Evolutionary conservation across 1,140 invertebrate species (phyloP).

Genomic region (Plodia interpunctella): DNA sequence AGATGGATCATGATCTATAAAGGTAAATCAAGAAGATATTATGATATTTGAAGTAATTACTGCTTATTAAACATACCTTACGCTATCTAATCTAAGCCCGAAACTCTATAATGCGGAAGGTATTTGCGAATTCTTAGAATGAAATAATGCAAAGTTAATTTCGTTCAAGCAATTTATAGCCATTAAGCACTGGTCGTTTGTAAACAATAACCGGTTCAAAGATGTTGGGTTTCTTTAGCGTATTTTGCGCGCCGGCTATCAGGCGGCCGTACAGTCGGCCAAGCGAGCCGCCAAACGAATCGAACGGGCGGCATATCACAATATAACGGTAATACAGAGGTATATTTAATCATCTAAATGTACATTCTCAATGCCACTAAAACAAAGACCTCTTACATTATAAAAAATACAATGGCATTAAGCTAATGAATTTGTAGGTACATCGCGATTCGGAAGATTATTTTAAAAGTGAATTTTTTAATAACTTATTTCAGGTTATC

Average conservation of each 20-base stretch:
- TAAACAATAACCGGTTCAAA: conserved; percentile 69
- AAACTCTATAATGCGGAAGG: conserved; percentile 39
- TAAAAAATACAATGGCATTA: no score
- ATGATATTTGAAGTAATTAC: no score
- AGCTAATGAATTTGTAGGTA: no score
- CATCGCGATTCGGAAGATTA: no score
- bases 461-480: no score
- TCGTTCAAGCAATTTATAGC: conserved; percentile 53
- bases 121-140: conserved; percentile 36
- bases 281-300: conserved; percentile 41
- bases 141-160: conserved; percentile 41
- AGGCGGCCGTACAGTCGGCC: conserved; percentile 18
- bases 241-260: conserved; percentile 42
- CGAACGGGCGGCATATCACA: conserved; percentile 26
- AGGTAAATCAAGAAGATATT: no score
- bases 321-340: not conserved
- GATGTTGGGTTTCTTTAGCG: conserved; percentile 54
- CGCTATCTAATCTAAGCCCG: not conserved
- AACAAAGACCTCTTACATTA: no score
- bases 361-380: no score
- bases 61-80: no score
- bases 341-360: no score
- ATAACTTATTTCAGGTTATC: no score
- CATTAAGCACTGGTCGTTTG: conserved; percentile 57
- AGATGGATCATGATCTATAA: no score